A percentile compares a stretch with the other conserved stretches of the same genome.
Conservation (phyloP, 2,113 vertebrate genomes). For the Lepidothrix coronata region DNA sequence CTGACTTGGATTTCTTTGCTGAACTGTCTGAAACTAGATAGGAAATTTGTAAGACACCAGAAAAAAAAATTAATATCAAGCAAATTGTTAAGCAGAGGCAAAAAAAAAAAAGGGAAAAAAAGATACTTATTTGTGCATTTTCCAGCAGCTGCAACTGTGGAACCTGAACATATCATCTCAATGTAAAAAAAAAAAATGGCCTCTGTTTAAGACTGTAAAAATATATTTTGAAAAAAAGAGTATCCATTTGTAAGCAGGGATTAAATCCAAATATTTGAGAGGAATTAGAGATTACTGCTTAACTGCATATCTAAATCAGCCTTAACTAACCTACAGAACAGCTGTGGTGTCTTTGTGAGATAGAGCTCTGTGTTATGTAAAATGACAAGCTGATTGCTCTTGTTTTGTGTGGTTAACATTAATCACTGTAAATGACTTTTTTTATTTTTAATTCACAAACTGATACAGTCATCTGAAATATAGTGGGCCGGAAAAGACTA, state of each 20-base stretch:
- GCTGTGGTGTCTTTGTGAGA: neutral
- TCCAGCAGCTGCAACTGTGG: neutral
- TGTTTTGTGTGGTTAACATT: neutral
- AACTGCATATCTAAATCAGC: slow-evolving; percentile 11
- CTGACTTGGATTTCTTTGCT: neutral
- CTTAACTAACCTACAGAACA: slow-evolving; percentile 26
- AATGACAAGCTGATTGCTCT: neutral
- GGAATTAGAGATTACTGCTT: slow-evolving; percentile 36
- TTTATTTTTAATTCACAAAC: neutral
- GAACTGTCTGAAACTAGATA: neutral
- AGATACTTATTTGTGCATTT: neutral
- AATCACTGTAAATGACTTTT: neutral
- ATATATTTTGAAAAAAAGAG: neutral
- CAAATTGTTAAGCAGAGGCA: neutral
- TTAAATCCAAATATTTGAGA: slow-evolving; percentile 21
- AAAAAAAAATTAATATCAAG: neutral
- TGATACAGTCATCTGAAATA: neutral
- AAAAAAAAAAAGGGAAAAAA: neutral
- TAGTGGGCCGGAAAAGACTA: neutral
- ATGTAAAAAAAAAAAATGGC: neutral
- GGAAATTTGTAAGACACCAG: neutral
- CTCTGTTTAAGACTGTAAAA: neutral
- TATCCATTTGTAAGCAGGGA: neutral
- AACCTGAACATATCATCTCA: neutral
- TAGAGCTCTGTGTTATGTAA: neutral